Evolutionary conservation across 2,113 vertebrate genomes (phyloP).

Genomic region (Vulpes ferrilata): DNA sequence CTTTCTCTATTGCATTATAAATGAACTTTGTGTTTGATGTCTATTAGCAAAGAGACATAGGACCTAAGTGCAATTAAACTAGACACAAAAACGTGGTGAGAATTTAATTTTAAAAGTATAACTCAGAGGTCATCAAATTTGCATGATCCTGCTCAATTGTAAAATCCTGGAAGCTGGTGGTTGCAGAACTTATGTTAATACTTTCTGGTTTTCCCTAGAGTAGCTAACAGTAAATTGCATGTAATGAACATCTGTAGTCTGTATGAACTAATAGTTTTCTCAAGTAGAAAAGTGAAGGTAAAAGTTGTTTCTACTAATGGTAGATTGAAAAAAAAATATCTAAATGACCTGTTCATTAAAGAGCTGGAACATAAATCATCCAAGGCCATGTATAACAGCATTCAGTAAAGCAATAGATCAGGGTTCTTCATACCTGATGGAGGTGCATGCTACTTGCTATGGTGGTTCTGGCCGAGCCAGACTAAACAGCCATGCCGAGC

Average conservation of each 20-base stretch:
- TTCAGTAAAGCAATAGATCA: background rate
- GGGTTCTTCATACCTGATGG: background rate
- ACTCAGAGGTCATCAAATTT: conserved; percentile 39
- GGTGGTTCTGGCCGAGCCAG: background rate
- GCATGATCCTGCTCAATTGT: background rate
- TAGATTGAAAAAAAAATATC: background rate
- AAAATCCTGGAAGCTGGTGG: conserved; percentile 23
- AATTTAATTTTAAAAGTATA: conserved; percentile 60
- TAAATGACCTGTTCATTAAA: background rate
- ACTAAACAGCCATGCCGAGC: background rate
- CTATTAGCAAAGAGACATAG: conserved; percentile 30
- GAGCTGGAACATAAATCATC: background rate
- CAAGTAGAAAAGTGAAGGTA: conserved; percentile 22
- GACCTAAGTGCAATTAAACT: conserved; percentile 12
- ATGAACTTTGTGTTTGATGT: conserved; percentile 54
- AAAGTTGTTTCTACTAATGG: conserved; percentile 35
- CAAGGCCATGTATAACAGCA: background rate
- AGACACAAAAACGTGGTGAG: background rate
- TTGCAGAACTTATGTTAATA: background rate
- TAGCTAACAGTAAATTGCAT: background rate
- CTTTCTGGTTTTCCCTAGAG: background rate
- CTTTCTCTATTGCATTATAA: conserved; percentile 39
- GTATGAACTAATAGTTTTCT: background rate
- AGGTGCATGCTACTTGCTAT: background rate
- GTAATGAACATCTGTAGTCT: background rate